Evolutionary conservation across 2,113 vertebrate species (phyloP).

Genomic region (Heptranchias perlo): DNA sequence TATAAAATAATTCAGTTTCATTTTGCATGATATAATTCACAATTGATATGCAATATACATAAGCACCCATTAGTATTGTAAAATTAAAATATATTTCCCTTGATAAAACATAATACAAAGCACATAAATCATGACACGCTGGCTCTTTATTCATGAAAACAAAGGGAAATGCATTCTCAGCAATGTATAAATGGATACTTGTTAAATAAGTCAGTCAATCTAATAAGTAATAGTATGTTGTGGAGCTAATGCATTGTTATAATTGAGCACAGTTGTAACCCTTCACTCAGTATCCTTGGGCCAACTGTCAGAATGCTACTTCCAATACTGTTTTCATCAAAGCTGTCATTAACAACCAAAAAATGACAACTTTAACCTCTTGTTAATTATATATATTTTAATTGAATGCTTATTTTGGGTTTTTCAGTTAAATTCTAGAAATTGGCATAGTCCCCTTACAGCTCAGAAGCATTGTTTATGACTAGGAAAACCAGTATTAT

Average conservation of each 20-base stretch:
- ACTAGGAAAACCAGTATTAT: neutral
- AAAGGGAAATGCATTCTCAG: neutral
- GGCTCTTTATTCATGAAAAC: neutral
- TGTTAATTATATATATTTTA: neutral
- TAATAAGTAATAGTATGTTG: neutral
- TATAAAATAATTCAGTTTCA: neutral
- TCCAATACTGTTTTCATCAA: neutral
- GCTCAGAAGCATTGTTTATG: neutral
- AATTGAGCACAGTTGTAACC: neutral
- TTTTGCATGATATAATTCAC: neutral
- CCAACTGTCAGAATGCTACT: neutral
- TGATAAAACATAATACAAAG: neutral
- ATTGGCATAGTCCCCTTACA: neutral
- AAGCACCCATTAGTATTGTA: neutral
- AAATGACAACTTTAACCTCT: neutral
- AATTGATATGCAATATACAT: neutral
- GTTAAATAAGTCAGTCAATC: neutral
- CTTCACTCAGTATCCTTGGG: neutral
- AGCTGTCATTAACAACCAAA: neutral
- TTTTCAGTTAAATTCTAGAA: neutral
- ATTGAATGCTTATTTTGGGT: neutral
- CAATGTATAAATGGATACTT: neutral
- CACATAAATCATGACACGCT: neutral
- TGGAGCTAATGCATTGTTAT: neutral
- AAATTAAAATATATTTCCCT: neutral